phyloP scores from a whole-genome alignment of 2,113 vertebrate species.

The human (Homo sapiens) region GRCh38 chr7:140126501-140127000 shows the following conservation, averaged over 20 bases:
- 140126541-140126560: neutral
- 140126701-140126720: constrained; percentile 99
- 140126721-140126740: constrained; percentile 99
- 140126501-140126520: neutral
- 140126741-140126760: constrained; percentile 98
- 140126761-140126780: constrained; percentile 99
- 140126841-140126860: neutral
- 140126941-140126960: constrained; percentile 48
- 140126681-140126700: constrained; percentile 98
- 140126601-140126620: constrained; percentile 25
- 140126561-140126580: neutral
- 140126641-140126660: constrained; percentile 99
- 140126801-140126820: constrained; percentile 96
- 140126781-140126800: constrained; percentile 96
- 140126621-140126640: constrained; percentile 89
- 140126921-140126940: constrained; percentile 42
- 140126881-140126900: constrained; percentile 28
- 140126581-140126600: neutral
- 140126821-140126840: constrained; percentile 87
- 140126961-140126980: neutral
- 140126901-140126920: constrained; percentile 53
- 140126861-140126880: constrained; percentile 46
- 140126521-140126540: neutral
- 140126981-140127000: too few species aligned
- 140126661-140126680: constrained; percentile 99